phyloP scores from a whole-genome alignment of 2,113 vertebrate species.

The Emberiza fucata region DNA sequence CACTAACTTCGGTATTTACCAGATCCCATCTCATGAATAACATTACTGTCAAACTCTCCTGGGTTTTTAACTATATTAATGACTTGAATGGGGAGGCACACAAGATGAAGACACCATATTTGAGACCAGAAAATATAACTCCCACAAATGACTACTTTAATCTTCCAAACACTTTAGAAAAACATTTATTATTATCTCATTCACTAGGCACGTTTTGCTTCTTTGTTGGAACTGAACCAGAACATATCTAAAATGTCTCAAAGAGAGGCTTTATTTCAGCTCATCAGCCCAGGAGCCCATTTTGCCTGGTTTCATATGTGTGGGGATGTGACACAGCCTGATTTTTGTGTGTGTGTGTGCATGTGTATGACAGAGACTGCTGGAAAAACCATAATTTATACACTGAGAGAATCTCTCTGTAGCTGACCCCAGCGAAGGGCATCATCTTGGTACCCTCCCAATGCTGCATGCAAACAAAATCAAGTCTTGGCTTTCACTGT shows the following conservation, averaged over 20 bases:
- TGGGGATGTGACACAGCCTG: neutral
- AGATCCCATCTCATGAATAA: neutral
- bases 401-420: neutral
- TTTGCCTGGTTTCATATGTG: accelerated
- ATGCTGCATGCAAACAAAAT: neutral
- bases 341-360: neutral
- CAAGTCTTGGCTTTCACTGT: neutral
- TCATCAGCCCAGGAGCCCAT: neutral
- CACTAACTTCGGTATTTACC: neutral
- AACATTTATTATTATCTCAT: neutral
- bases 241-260: neutral
- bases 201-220: neutral
- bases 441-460: neutral
- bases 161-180: neutral
- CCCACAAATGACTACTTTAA: neutral
- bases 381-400: neutral
- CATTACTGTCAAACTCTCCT: neutral
- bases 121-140: neutral
- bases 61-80: neutral
- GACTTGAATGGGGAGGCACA: neutral
- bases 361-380: neutral
- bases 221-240: neutral
- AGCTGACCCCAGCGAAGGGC: neutral
- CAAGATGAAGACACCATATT: neutral
- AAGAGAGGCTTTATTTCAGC: neutral